phyloP scores from a whole-genome alignment of 2,797 vertebrate genomes.

The Neopelma chrysocephalum region DNA sequence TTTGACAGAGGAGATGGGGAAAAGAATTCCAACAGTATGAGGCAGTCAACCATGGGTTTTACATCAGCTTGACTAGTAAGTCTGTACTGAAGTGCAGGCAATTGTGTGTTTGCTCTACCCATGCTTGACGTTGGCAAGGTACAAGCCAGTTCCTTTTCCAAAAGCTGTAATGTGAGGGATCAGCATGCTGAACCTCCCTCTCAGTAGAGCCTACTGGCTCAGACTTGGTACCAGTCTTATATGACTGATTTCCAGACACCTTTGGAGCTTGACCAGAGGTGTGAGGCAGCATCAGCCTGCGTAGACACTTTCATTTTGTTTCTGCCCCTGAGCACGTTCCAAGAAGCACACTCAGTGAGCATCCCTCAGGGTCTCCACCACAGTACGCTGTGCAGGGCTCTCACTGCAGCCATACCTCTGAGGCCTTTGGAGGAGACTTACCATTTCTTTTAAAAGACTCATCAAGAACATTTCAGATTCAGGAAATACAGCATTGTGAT shows the following conservation, averaged over 20 bases:
- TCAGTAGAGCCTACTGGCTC: not conserved
- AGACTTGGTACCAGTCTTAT: not conserved
- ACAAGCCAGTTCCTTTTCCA: not conserved
- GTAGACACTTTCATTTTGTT: not conserved
- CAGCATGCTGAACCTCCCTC: not conserved
- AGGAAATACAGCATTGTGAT: constrained; percentile 8
- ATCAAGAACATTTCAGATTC: not conserved
- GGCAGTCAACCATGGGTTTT: not conserved
- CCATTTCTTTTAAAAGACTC: not conserved
- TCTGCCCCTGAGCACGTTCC: not conserved
- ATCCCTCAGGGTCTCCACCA: not conserved
- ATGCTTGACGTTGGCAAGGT: not conserved
- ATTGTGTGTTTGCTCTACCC: not conserved
- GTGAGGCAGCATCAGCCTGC: not conserved
- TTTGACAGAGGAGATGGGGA: not conserved
- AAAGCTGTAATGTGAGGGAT: not conserved
- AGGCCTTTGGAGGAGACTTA: not conserved
- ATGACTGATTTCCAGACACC: not conserved
- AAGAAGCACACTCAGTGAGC: not conserved
- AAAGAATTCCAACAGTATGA: not conserved
- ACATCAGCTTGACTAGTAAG: not conserved
- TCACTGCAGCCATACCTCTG: not conserved
- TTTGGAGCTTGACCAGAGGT: not conserved
- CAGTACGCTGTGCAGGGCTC: not conserved
- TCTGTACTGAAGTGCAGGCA: not conserved